Percentiles rank a stretch among this genome's conserved stretches.
These are phyloP conservation scores for Aporrectodea caliginosa DNA, from an alignment of 1,140 invertebrate species.

Conservation along the genomic window DNA sequence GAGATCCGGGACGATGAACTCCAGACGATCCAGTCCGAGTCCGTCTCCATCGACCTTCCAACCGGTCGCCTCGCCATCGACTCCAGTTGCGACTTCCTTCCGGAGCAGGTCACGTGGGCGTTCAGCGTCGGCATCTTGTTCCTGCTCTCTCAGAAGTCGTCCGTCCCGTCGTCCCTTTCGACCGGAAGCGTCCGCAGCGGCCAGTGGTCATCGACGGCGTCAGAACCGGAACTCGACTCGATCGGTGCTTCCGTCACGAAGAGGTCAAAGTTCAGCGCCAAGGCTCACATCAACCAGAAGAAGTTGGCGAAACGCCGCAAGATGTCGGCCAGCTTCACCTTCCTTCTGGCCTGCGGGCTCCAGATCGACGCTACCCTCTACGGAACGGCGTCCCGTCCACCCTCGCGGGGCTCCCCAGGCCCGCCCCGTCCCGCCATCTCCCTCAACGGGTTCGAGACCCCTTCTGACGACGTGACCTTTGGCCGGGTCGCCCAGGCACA, in stretches of 20 bases:
- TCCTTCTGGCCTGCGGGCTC: slow-evolving; percentile 31
- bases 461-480: neutral
- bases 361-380: slow-evolving; percentile 14
- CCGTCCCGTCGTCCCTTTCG: slow-evolving; percentile 8
- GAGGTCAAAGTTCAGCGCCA: neutral
- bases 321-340: slow-evolving; percentile 34
- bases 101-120: slow-evolving; percentile 25
- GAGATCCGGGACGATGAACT: slow-evolving; percentile 30
- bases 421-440: too few relatives aligned
- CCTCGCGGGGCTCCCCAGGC: neutral
- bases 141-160: slow-evolving; percentile 16
- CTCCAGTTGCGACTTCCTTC: slow-evolving; percentile 6
- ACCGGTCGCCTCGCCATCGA: slow-evolving; percentile 24
- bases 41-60: slow-evolving; percentile 29
- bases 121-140: slow-evolving; percentile 29
- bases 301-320: slow-evolving; percentile 23
- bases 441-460: neutral
- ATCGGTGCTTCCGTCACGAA: neutral
- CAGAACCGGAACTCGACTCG: neutral
- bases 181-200: neutral
- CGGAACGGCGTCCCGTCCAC: neutral
- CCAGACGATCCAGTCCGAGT: slow-evolving; percentile 15
- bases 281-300: slow-evolving; percentile 12
- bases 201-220: neutral
- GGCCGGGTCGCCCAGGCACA: too few relatives aligned